Base-by-base conservation (phyloP, 2,888 invertebrate genomes). In the Cacoxenus indagator region DNA sequence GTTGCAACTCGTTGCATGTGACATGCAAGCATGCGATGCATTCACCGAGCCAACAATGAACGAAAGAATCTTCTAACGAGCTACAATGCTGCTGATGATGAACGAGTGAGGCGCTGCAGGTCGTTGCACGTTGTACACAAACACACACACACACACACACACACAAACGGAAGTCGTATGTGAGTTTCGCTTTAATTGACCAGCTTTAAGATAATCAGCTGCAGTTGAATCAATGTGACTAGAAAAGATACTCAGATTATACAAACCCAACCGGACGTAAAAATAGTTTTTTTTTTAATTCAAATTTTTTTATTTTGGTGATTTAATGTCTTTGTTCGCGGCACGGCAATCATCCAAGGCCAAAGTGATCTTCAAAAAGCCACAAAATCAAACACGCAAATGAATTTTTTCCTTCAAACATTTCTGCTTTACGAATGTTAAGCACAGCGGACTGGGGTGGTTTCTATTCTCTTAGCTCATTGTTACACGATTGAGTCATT, bases 1-100 rank as follows among this genome's bases (percentile, higher is more conserved):
- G n/a, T 45, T 45, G 29, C 26, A 48, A 65, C 37, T 37, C 19
- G 24, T 65, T 57, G 55, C 57, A 65, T 65, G 65, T 65, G 43
- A 51, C 57, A 55, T 65, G 55, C 55, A 55, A 55, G 64, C 64
- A 46, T 64, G 27, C 48, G 11, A 55, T 55, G 8, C 48, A 48
- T 17, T n/a, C 59, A 27, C 57, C 27, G 14, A 27, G n/a, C 27
- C n/a, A 29, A 27, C 17, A 27, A 45, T 8, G 46, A 2, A 46
- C n/a, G 24, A 64, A 51, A 22, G 51, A 22, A 51, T 51, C 59
- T 59, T 51, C 59, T 59, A 59, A 59, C 59, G 26, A 59, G 59
- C 59, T 11, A 19, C 59, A n/a, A n/a, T n/a, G n/a, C n/a, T n/a
- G n/a, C n/a, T n/a, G 19, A n/a, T 31, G 31, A 29, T 57, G 57